Conservation (phyloP, 2,797 vertebrate genomes). For the Acomys russatus region DNA sequence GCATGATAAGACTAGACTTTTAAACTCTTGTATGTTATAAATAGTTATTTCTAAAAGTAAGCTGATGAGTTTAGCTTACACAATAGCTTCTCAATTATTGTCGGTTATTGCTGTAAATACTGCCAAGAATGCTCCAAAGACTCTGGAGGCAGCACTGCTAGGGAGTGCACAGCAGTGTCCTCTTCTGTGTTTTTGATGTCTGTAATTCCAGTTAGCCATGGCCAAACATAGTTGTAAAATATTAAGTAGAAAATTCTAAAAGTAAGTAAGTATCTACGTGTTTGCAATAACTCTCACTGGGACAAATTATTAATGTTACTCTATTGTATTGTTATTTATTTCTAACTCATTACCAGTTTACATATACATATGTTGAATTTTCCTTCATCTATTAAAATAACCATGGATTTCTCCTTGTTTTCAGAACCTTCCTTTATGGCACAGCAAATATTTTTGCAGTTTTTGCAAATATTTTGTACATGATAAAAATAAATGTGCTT, state of each 20-base stretch:
- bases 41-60: slow-evolving; percentile 73
- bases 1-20: slow-evolving; percentile 58
- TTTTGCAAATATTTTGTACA: not conserved
- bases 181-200: not conserved
- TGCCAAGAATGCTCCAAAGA: not conserved
- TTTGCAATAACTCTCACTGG: not conserved
- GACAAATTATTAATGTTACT: not conserved
- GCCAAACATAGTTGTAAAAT: not conserved
- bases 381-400: slow-evolving; percentile 44
- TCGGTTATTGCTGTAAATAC: slow-evolving; percentile 8
- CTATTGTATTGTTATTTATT: not conserved
- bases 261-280: not conserved
- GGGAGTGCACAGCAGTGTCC: not conserved
- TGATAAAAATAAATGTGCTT: not conserved
- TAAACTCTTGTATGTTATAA: slow-evolving; percentile 71
- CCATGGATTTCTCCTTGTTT: slow-evolving; percentile 29
- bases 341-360: slow-evolving; percentile 37
- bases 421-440: not conserved
- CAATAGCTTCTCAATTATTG: slow-evolving; percentile 29
- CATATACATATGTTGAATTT: not conserved
- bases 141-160: not conserved
- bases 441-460: not conserved
- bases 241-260: not conserved
- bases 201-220: not conserved
- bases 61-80: slow-evolving; percentile 46